Evolutionary conservation across 2,888 invertebrate genomes (phyloP), one percentile per base, ranked within the genome.

Genomic region (Heterodera filipjevi): DNA sequence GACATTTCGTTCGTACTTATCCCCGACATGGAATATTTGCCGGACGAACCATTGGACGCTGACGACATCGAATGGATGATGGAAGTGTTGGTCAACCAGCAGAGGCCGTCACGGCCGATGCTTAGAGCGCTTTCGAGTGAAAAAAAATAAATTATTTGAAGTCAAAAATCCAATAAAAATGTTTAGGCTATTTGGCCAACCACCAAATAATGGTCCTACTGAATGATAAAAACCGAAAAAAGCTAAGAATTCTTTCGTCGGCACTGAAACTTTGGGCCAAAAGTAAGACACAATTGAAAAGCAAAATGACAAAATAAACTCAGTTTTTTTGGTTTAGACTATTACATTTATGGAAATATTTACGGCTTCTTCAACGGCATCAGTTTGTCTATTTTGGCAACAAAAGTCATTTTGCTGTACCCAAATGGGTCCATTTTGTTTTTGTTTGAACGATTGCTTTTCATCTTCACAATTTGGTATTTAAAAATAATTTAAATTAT

Each of bases 321-420:
- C 0, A 14, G 10, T 49, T 14, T 16, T 3, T 49, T 3, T 3
- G 3, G 3, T 59, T 59, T 59, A 59, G 59, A n/a, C 27, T 10
- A 59, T 68, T 68, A 68, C 22, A 68, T 68, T 68, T 68, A 68
- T 35, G 32, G 33, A 19, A 68, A 33, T 68, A 33, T 68, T 33
- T 22, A 32, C 1, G 35, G 35, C 16, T 68, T 68, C 22, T 35
- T 68, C 35, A 68, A 68, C 3, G 35, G 35, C 3, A 68, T 68
- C 22, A 19, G 33, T 22, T 68, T 68, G 16, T 35, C 32, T 12
- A 35, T 68, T 19, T 32, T 68, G 19, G 68, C 32, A 3, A 33
- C 35, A 35, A 68, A 68, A 68, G 33, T 35, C 2, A 22, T 35
- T 35, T 68, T 59, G 12, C 27, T 59, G 27, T 59, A 59, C 8